Base-by-base conservation (phyloP, 2,797 vertebrate genomes). In the Anguilla pacifica region DNA sequence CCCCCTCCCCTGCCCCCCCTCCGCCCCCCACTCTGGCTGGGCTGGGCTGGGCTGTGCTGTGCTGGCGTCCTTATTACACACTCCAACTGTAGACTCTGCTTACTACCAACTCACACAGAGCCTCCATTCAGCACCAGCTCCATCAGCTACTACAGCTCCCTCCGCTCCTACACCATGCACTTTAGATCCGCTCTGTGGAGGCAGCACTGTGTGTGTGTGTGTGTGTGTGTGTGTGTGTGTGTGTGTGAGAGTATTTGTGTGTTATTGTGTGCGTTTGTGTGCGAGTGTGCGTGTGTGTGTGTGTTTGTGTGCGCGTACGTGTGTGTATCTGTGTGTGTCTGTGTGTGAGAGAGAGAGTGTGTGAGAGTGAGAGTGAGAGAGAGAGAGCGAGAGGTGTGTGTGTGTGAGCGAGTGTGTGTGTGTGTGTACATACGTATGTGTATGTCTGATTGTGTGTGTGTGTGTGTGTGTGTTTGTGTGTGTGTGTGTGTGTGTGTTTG, bases 61-160 rank as follows among this genome's bases (percentile, higher is more conserved):
- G 96, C 95, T 97, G 96, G 96, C 97, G 97, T 98, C 97, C 97
- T 98, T 98, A 97, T 96, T 98, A 92, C 92, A 91, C 90, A 90
- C 90, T 92, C 88, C 91, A 90, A 94, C 91, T 90, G 89, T 94
- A 94, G 95, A 81, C 94, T 93, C 3, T 43, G 2, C 19, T 49
- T 46, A 94, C 91, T 90, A 93, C 94, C 94, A 93, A 95, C 95
- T 95, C 95, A 93, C 90, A 93, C 86, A 89, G 90, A 92, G 91
- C 92, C 94, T 94, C 94, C 39, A 84, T 67, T 84, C 81, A 74
- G 64, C 83, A 31, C 39, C 35, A 59, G 19, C 39, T 5, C 43
- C 59, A 61, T 79, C 84, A 22, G 55, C 55, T 15, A 1, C 55
- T 35, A 35, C 9, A 57, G 55, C 1, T 84, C 83, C 31, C 43